Base-by-base conservation (phyloP, 2,113 vertebrate species). In the Syngnathus scovelli region DNA sequence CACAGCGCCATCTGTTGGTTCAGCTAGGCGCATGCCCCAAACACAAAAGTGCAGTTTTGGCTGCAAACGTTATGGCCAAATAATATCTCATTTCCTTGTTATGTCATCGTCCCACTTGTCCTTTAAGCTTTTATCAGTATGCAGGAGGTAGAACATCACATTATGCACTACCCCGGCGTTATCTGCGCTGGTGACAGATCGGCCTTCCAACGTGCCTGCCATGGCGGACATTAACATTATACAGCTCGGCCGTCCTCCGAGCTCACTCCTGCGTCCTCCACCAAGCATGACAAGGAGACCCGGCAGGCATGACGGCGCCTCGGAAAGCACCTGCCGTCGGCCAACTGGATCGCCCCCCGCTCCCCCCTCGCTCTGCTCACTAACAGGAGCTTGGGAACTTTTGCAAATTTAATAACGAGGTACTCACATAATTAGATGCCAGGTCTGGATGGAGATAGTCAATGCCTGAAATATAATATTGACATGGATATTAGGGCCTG, bases 361-460 rank as follows among this genome's bases (percentile, higher is more conserved):
- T n/a, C 74, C 74, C 71, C 23, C 61, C 36, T 56, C 55, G 43
- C 64, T 75, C 74, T 33, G 43, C 41, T 65, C 66, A 74, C 56
- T 49, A 79, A 79, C 39, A 70, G 44, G 67, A 73, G 69, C 63
- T 64, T 37, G 67, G 58, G 66, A 55, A 75, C 70, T 63, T 67
- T 61, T 63, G 46, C 77, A 68, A 71, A 61, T 54, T 37, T 33
- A 59, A 68, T 33, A 36, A 69, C 59, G 60, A 69, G 61, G 58
- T 92, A 98, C 96, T 97, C 90, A 98, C 96, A 0, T 98, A 98
- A 87, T 96, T 98, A 23, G 94, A 92, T 81, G 95, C 94, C 76
- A 98, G 91, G 87, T 98, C 96, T 43, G 96, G 95, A 86, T 98
- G 96, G 44, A 98, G 93, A 83, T 98, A 98, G 88, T 98, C 96